Percentiles rank a stretch among this genome's conserved stretches.
Evolutionary conservation across 2,888 invertebrate genomes (phyloP).

Genomic region (Strigamia crassipes): DNA sequence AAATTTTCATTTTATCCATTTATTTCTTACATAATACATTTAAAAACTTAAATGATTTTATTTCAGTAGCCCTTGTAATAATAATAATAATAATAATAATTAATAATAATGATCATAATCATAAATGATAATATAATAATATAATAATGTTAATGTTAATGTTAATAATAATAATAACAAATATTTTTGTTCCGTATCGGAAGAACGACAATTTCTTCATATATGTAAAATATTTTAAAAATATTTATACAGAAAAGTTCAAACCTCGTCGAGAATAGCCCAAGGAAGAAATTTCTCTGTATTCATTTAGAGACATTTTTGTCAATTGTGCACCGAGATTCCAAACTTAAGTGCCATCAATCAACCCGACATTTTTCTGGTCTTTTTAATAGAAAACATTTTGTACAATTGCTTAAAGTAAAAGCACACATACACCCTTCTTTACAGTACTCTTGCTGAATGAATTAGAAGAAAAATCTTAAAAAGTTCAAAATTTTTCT

Average conservation of each 20-base stretch:
- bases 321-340: slow-evolving; percentile 32
- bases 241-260: slow-evolving; percentile 33
- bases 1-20: slow-evolving; percentile 25
- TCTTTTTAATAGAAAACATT: slow-evolving; percentile 29
- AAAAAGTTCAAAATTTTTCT: neutral
- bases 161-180: slow-evolving; percentile 30
- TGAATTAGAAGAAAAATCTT: neutral
- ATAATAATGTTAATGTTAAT: neutral
- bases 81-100: neutral
- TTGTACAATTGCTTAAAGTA: slow-evolving; percentile 29
- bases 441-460: neutral
- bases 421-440: slow-evolving; percentile 4
- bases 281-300: slow-evolving; percentile 39
- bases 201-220: slow-evolving; percentile 31
- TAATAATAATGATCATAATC: neutral
- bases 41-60: slow-evolving; percentile 37
- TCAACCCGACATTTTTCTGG: slow-evolving; percentile 4
- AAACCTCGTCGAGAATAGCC: neutral
- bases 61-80: slow-evolving; percentile 29
- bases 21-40: slow-evolving; percentile 34
- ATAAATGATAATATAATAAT: slow-evolving; percentile 41
- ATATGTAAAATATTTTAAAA: slow-evolving; percentile 33
- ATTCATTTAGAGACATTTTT: slow-evolving; percentile 32
- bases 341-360: slow-evolving; percentile 25
- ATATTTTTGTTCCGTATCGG: slow-evolving; percentile 42